These are phyloP conservation scores for Trichechus manatus DNA, from an alignment of 2,113 vertebrate genomes.

Conservation along the genomic window DNA sequence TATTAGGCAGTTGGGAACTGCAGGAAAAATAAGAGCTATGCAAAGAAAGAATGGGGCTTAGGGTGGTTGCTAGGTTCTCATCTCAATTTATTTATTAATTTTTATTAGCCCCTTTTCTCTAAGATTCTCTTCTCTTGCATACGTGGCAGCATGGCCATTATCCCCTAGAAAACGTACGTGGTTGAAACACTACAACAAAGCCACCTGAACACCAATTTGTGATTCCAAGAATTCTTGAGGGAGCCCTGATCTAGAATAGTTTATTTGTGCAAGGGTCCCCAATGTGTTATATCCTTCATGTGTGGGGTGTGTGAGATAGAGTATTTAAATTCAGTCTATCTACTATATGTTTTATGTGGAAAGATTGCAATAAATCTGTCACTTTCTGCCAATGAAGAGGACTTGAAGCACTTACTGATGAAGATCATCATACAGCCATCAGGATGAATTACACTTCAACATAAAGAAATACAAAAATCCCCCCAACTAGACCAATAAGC, in stretches of 20 bases:
- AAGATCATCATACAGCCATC: neutral
- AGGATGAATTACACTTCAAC: neutral
- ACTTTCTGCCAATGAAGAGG: neutral
- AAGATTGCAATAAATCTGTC: neutral
- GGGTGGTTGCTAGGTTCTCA: rapidly evolving
- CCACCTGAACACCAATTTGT: neutral
- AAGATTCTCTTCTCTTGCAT: neutral
- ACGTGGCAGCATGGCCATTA: neutral
- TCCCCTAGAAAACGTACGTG: neutral
- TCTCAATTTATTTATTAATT: neutral
- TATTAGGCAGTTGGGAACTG: neutral
- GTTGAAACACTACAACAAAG: neutral
- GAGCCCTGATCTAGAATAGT: conserved; percentile 54
- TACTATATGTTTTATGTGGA: neutral
- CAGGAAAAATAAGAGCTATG: neutral
- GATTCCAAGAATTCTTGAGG: conserved; percentile 40
- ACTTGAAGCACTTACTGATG: neutral
- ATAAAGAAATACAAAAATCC: neutral
- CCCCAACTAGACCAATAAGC: neutral
- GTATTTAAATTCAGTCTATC: neutral
- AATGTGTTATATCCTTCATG: rapidly evolving
- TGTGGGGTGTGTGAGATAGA: neutral
- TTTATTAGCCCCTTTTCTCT: neutral
- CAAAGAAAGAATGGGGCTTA: neutral
- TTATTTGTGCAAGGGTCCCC: neutral